Evolutionary conservation across 2,113 vertebrate species (phyloP).

Genomic region (Channa maculata): DNA sequence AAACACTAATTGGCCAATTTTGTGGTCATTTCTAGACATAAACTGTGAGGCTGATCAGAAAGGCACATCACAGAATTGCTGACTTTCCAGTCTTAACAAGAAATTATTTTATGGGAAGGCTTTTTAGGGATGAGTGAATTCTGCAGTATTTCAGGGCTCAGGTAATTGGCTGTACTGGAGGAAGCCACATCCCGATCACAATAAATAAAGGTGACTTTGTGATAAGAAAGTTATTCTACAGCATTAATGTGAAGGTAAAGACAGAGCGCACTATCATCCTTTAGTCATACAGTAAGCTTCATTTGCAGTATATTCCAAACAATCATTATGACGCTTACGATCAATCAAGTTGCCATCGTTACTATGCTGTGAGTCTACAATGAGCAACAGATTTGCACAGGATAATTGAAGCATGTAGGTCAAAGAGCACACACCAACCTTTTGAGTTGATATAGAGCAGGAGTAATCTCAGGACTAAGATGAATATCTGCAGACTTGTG

Average conservation of each 20-base stretch:
- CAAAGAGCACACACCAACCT: too few relatives aligned
- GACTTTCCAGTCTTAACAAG: conserved; percentile 2
- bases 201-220: conserved; percentile 13
- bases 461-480: too few relatives aligned
- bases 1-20: not conserved
- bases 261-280: not conserved
- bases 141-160: not conserved
- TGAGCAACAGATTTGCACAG: not conserved
- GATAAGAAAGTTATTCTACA: not conserved
- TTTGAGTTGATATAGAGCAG: too few relatives aligned
- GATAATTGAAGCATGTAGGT: too few relatives aligned
- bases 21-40: not conserved
- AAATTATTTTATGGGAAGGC: not conserved
- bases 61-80: not conserved
- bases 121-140: not conserved
- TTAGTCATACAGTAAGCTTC: not conserved
- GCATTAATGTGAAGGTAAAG: conserved; percentile 6
- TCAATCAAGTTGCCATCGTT: too few relatives aligned
- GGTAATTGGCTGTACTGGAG: conserved; percentile 24
- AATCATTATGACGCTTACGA: too few relatives aligned
- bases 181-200: not conserved
- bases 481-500: too few relatives aligned
- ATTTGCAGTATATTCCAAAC: not conserved
- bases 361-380: not conserved
- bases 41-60: not conserved